Evolutionary conservation across 2,113 vertebrate genomes (phyloP), one percentile per base, ranked within the genome.

Genomic region (Tenrec ecaudatus): DNA sequence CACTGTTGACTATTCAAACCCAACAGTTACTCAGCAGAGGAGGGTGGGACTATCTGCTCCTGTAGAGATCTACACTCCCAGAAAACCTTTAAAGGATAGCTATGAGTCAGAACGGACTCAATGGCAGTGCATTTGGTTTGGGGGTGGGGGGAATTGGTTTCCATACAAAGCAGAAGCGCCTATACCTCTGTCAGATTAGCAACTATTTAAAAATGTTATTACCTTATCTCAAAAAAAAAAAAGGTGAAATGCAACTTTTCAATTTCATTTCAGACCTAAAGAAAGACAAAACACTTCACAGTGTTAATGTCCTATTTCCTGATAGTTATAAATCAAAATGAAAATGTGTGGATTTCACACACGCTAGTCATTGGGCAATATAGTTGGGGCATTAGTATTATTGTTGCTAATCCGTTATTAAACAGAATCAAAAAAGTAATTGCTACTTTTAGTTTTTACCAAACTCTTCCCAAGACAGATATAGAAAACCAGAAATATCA

Each of bases 391-490:
- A 17, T 71, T 66, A 92, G 69, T 10, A 60, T 66, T 78, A 60
- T 15, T 22, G 25, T 33, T 47, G 43, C 7, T 78, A 1, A 14
- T n/a, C 38, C 47, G 58, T 33, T 58, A 31, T 91, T 0, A 36
- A 53, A 43, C 0, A 90, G 64, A 57, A 92, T 73, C 36, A 36
- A 90, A 84, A 23, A 58, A 6, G 22, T 47, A 66, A 53, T 53
- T 89, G 33, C 40, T 73, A 33, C 19, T 94, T 75, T 90, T 29
- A 71, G n/a, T 90, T 92, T 62, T 90, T 90, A 76, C 3, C 40
- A 88, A 92, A 88, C 15, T 84, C 66, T 81, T 82, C 47, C 60
- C 23, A 95, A 86, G 27, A 79, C 53, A 92, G 53, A 93, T 19
- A 47, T 0, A 95, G 75, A 95, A 93, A 93, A 86, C 23, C 47